These are phyloP conservation scores for Proisotoma minuta DNA, from an alignment of 2,888 invertebrate genomes.

Conservation along the genomic window DNA sequence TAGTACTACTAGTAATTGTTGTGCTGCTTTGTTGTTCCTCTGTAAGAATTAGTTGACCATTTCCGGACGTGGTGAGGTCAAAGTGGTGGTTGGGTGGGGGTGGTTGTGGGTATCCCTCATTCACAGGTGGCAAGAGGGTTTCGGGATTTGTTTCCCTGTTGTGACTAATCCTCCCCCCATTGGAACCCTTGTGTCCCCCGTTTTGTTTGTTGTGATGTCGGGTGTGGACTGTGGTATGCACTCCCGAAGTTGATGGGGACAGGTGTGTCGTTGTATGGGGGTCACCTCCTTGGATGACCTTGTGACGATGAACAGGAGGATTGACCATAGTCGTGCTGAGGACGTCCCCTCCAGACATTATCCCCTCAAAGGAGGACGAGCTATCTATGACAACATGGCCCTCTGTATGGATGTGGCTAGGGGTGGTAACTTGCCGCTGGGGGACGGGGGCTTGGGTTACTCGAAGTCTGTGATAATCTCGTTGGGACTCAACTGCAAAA, in stretches of 20 bases:
- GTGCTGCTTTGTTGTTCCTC: slow-evolving; percentile 33
- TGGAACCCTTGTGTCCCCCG: slow-evolving; percentile 16
- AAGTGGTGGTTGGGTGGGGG: neutral
- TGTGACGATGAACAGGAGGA: slow-evolving; percentile 3
- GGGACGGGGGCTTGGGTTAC: slow-evolving; percentile 37
- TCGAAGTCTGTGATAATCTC: slow-evolving; percentile 40
- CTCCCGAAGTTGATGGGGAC: slow-evolving; percentile 23
- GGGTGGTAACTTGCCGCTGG: slow-evolving; percentile 6
- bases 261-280: slow-evolving; percentile 23
- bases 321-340: slow-evolving; percentile 40
- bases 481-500: slow-evolving; percentile 43
- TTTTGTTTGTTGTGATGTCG: slow-evolving; percentile 17
- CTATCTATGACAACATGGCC: neutral
- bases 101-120: too few relatives aligned
- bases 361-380: slow-evolving; percentile 16
- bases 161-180: neutral
- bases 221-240: slow-evolving; percentile 18
- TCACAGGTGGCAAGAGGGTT: too few relatives aligned
- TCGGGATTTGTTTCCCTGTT: neutral
- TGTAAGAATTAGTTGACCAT: neutral
- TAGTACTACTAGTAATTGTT: slow-evolving; percentile 50
- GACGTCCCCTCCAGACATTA: slow-evolving; percentile 37
- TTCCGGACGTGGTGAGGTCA: neutral
- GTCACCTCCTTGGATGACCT: slow-evolving; percentile 4
- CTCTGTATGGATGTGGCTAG: too few relatives aligned